Evolutionary conservation across 1,140 invertebrate genomes (phyloP).

Genomic region (Belonocnema kinseyi): DNA sequence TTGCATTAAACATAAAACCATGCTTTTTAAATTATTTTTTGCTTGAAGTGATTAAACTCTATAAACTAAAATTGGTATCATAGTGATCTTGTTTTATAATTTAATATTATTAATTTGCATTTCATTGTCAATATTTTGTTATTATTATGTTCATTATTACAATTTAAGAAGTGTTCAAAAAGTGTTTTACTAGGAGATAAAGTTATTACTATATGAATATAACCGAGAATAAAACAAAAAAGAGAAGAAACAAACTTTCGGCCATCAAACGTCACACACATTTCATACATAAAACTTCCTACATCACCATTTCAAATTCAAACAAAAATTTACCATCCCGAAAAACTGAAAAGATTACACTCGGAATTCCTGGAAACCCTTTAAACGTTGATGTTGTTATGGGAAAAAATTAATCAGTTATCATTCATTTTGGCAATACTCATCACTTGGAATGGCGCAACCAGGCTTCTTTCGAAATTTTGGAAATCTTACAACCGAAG

Average conservation of each 20-base stretch:
- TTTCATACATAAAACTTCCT: not conserved
- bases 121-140: too few relatives aligned
- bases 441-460: constrained; percentile 43
- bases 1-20: too few relatives aligned
- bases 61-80: too few relatives aligned
- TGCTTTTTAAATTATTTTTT: too few relatives aligned
- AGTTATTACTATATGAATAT: too few relatives aligned
- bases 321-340: constrained; percentile 1
- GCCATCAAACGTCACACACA: constrained; percentile 3
- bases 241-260: not conserved
- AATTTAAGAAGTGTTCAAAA: too few relatives aligned
- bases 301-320: constrained; percentile 12
- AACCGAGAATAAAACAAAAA: too few relatives aligned
- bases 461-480: not conserved
- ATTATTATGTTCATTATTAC: too few relatives aligned
- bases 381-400: constrained; percentile 15
- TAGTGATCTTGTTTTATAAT: too few relatives aligned
- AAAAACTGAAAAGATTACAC: not conserved
- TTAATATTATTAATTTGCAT: too few relatives aligned
- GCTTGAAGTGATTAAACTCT: too few relatives aligned
- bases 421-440: constrained; percentile 42
- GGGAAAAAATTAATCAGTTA: constrained; percentile 14
- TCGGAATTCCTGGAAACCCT: constrained; percentile 41
- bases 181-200: too few relatives aligned
- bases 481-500: not conserved